A percentile compares a stretch with the other conserved stretches of the same genome.
These are phyloP conservation scores for Unio pictorum DNA, from an alignment of 2,888 invertebrate genomes.

Conservation along the genomic window DNA sequence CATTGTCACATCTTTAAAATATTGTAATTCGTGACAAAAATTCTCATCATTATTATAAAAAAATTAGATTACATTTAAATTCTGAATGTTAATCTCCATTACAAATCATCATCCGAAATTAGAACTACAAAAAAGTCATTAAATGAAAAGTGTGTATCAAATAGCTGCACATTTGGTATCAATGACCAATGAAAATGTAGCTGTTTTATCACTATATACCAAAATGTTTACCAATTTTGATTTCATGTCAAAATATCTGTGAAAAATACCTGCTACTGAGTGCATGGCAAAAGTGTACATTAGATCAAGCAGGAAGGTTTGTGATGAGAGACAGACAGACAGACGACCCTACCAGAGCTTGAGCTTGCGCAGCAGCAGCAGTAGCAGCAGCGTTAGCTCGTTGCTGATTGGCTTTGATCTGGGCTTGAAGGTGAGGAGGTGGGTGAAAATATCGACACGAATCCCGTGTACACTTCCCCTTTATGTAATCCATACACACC, in stretches of 20 bases:
- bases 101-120: no score
- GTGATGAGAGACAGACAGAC: constrained; percentile 1
- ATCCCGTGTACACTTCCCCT: constrained; percentile 90
- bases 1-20: no score
- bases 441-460: constrained; percentile 99
- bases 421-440: constrained; percentile 94
- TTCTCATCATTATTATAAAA: no score
- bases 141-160: no score
- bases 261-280: no score
- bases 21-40: no score
- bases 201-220: background rate
- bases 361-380: constrained; percentile 61
- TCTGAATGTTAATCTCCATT: no score
- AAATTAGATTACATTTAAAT: no score
- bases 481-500: constrained; percentile 99
- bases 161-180: background rate
- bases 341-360: constrained; percentile 69
- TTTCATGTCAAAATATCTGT: no score
- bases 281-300: constrained; percentile 3
- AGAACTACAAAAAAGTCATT: no score
- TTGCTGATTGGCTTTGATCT: constrained; percentile 81
- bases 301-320: constrained; percentile 5
- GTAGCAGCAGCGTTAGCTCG: constrained; percentile 70
- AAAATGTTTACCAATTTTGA: background rate
- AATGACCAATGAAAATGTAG: constrained; percentile 1